A percentile compares a stretch with the other conserved stretches of the same genome.
These are phyloP conservation scores for Lasioglossum albipes DNA, from an alignment of 1,140 invertebrate genomes.

Conservation along the genomic window DNA sequence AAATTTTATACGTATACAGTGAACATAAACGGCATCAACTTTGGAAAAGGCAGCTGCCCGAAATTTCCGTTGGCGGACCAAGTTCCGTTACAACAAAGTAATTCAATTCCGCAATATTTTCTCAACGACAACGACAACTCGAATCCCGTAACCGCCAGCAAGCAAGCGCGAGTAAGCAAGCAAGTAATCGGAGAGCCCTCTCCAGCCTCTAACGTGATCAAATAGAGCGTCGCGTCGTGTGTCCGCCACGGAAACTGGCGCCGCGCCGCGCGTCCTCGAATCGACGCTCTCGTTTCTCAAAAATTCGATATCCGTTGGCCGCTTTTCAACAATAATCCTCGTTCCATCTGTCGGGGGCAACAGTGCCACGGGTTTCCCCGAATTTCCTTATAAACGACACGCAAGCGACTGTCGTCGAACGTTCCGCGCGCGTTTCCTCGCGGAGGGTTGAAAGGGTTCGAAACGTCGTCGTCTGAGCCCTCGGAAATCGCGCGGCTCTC, in stretches of 20 bases:
- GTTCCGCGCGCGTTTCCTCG: conserved; percentile 13
- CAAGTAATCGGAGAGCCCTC: not conserved
- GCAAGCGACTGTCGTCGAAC: not conserved
- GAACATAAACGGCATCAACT: too few relatives aligned
- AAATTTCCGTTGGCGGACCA: too few relatives aligned
- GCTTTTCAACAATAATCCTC: conserved; percentile 2
- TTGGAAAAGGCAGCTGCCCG: too few relatives aligned
- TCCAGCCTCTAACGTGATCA: not conserved
- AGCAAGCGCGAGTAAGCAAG: not conserved
- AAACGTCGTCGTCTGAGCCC: not conserved
- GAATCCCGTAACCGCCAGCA: not conserved
- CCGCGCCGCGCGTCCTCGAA: not conserved
- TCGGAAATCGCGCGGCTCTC: conserved; percentile 1
- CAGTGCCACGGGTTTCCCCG: not conserved
- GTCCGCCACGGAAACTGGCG: not conserved
- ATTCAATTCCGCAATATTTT: not conserved
- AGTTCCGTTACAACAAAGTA: not conserved
- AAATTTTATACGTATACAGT: too few relatives aligned
- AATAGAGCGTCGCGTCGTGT: not conserved
- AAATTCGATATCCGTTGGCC: conserved; percentile 4
- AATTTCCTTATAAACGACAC: conserved; percentile 10
- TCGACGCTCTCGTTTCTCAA: not conserved
- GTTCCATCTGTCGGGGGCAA: conserved; percentile 14
- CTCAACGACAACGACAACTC: not conserved
- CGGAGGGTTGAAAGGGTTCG: conserved; percentile 43